Percentiles rank a stretch among this genome's conserved stretches.
phyloP scores from a whole-genome alignment of 1,140 invertebrate species.

The Cotesia vestalis region DNA sequence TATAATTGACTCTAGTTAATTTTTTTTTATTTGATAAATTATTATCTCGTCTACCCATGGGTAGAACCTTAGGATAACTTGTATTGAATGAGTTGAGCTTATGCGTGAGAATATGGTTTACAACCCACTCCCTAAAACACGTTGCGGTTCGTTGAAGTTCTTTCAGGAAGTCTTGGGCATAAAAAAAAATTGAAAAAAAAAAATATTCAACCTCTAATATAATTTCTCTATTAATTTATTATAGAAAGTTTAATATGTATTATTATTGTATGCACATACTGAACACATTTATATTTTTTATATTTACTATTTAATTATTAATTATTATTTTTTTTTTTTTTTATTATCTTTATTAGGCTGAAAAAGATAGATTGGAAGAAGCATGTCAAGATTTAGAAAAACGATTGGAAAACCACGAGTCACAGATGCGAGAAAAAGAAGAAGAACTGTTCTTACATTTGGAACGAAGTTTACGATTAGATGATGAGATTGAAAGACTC shows the following conservation, averaged over 20 bases:
- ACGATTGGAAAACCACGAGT: conserved; percentile 67
- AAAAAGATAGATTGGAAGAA: conserved; percentile 68
- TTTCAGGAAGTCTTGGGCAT: not conserved
- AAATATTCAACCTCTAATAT: not conserved
- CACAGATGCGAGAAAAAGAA: conserved; percentile 70
- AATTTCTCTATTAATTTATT: conserved; percentile 2
- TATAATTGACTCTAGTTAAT: conserved; percentile 32
- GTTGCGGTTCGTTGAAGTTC: conserved; percentile 24
- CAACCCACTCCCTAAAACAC: conserved; percentile 17
- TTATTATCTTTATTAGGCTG: conserved; percentile 62
- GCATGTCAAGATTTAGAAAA: conserved; percentile 64
- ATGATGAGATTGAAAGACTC: conserved; percentile 69
- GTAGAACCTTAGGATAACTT: not conserved
- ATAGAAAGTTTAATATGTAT: conserved; percentile 15
- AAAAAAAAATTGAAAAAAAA: conserved; percentile 12
- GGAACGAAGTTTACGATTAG: conserved; percentile 69
- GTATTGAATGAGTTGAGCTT: not conserved
- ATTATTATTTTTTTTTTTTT: not conserved
- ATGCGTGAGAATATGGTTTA: conserved; percentile 15
- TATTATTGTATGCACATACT: not conserved
- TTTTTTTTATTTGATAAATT: not conserved
- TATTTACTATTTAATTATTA: not conserved
- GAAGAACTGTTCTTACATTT: conserved; percentile 72
- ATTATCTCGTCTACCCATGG: not conserved
- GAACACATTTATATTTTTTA: not conserved